Percentiles rank a stretch among this genome's conserved stretches.
phyloP scores from a whole-genome alignment of 2,888 invertebrate species.

The Athetis lepigone region DNA sequence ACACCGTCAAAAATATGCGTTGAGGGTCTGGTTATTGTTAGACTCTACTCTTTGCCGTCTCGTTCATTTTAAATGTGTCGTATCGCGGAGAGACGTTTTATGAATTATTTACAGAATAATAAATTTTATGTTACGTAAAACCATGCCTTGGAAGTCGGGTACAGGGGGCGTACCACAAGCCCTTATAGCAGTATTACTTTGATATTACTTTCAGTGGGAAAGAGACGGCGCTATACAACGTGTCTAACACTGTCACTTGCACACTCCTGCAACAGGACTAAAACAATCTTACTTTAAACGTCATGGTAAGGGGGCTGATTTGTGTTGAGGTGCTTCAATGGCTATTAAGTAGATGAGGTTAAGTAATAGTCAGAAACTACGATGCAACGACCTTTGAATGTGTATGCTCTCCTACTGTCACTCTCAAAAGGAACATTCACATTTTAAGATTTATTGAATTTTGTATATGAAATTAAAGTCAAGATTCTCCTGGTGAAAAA shows the following conservation, averaged over 20 bases:
- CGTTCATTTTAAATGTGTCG: slow-evolving; percentile 78
- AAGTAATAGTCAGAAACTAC: not conserved
- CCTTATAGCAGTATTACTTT: too few relatives aligned
- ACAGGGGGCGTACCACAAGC: too few relatives aligned
- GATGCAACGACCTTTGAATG: not conserved
- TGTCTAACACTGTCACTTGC: too few relatives aligned
- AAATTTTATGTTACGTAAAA: slow-evolving; percentile 54
- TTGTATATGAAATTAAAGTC: slow-evolving; percentile 57
- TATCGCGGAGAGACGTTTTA: slow-evolving; percentile 63
- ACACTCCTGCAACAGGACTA: too few relatives aligned
- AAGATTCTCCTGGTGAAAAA: slow-evolving; percentile 66
- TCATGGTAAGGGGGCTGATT: too few relatives aligned
- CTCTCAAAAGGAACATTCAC: slow-evolving; percentile 3
- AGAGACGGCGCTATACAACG: too few relatives aligned
- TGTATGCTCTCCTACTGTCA: not conserved
- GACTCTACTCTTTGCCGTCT: slow-evolving; percentile 80
- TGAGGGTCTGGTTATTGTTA: slow-evolving; percentile 86
- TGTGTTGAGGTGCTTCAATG: not conserved
- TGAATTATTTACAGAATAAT: slow-evolving; percentile 71
- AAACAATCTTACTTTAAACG: too few relatives aligned
- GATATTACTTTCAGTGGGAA: too few relatives aligned
- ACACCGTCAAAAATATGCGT: slow-evolving; percentile 88
- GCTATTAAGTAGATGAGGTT: not conserved
- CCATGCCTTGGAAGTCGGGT: slow-evolving; percentile 27
- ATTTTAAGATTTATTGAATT: slow-evolving; percentile 29